A percentile compares a stretch with the other conserved stretches of the same genome.
phyloP scores from a whole-genome alignment of 2,113 vertebrate genomes.

The Cynocephalus volans region DNA sequence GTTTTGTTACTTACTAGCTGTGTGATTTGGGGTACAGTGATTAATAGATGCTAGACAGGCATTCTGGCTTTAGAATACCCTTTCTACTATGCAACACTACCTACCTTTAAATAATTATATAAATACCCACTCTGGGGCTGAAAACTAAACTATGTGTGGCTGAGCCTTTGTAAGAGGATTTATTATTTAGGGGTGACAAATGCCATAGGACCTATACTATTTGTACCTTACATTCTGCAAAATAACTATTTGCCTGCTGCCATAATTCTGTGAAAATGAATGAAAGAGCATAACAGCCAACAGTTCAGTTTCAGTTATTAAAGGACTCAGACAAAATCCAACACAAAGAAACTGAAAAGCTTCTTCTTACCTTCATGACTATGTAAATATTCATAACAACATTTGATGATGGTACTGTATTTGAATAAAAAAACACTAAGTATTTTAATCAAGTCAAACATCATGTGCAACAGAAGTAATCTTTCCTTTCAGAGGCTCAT shows the following conservation, averaged over 20 bases:
- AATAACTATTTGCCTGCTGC: background rate
- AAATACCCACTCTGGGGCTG: background rate
- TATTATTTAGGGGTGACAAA: background rate
- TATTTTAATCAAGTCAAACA: conserved; percentile 86
- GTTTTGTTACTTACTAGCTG: background rate
- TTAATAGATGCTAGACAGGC: background rate
- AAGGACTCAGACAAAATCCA: conserved; percentile 55
- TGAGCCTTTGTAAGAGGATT: background rate
- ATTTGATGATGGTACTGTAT: conserved; percentile 73
- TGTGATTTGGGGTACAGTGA: background rate
- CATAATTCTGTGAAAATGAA: background rate
- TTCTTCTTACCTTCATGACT: conserved; percentile 63
- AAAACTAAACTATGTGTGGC: background rate
- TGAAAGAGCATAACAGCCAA: background rate
- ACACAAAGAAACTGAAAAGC: conserved; percentile 54
- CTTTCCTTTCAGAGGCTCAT: conserved; percentile 70
- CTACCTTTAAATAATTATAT: conserved; percentile 23
- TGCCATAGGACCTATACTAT: background rate
- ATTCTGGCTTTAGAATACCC: background rate
- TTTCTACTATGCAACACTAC: background rate
- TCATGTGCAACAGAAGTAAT: conserved; percentile 81
- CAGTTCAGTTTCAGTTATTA: conserved; percentile 30
- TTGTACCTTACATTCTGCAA: background rate
- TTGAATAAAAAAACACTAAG: conserved; percentile 81
- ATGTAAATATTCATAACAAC: conserved; percentile 77